Evolutionary conservation across 1,140 invertebrate genomes (phyloP).

Genomic region (Bilobella aurantiaca): DNA sequence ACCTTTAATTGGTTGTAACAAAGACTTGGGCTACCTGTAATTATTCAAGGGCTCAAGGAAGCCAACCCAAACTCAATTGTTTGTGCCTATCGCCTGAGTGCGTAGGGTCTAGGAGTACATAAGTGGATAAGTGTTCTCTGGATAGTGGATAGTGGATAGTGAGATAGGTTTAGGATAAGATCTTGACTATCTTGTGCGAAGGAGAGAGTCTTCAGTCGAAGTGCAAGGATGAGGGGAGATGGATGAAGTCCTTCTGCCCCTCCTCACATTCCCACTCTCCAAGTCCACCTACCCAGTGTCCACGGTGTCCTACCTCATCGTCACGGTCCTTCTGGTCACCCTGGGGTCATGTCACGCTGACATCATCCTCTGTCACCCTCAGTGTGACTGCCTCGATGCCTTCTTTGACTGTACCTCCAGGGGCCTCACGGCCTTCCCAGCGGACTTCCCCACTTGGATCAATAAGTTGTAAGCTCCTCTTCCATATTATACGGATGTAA

Average conservation of each 20-base stretch:
- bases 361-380: constrained; percentile 21
- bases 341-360: not conserved
- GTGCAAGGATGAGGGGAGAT: not conserved
- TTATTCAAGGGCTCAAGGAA: no score
- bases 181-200: not conserved
- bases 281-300: not conserved
- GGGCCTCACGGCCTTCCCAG: constrained; percentile 15
- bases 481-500: not conserved
- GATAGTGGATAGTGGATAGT: no score
- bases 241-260: not conserved
- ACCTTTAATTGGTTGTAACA: no score
- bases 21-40: no score
- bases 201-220: not conserved
- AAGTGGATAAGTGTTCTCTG: no score
- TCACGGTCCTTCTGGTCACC: not conserved
- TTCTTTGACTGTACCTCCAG: constrained; percentile 30
- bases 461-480: constrained; percentile 27
- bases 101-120: no score
- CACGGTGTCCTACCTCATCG: not conserved
- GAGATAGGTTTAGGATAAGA: no score
- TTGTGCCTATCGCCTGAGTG: no score
- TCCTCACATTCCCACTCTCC: not conserved
- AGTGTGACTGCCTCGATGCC: constrained; percentile 29
- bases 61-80: no score
- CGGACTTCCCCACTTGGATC: constrained; percentile 29